Percentiles rank a stretch among this genome's conserved stretches.
phyloP scores from a whole-genome alignment of 2,113 vertebrate species.

The Pavo muticus region DNA sequence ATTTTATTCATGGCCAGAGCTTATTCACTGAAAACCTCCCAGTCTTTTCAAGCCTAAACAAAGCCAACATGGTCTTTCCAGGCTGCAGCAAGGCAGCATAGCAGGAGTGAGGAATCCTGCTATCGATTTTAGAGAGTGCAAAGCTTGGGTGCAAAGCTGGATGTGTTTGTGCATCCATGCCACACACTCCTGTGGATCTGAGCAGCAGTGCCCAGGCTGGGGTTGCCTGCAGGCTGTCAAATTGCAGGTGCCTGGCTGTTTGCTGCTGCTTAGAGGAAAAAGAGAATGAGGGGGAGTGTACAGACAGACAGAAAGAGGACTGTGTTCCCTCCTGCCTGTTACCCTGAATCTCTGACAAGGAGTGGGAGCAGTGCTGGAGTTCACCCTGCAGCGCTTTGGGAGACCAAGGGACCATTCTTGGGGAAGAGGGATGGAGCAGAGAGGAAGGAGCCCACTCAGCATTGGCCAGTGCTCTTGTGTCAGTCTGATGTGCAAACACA shows the following conservation, averaged over 20 bases:
- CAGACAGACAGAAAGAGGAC: not conserved
- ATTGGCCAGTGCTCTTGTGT: not conserved
- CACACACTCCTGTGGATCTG: not conserved
- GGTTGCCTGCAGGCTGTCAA: not conserved
- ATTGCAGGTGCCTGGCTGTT: not conserved
- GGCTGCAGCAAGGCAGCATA: not conserved
- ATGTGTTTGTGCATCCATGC: rapidly evolving
- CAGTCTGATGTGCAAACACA: not conserved
- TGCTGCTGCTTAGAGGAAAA: not conserved
- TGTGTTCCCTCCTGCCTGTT: not conserved
- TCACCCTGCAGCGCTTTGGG: not conserved
- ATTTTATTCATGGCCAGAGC: not conserved
- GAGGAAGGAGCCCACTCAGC: not conserved
- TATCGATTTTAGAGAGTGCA: not conserved
- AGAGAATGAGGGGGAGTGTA: not conserved
- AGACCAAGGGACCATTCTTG: not conserved
- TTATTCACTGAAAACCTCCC: not conserved
- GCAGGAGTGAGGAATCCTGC: not conserved
- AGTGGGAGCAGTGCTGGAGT: not conserved
- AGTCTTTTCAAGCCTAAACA: not conserved
- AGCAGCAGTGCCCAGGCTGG: not conserved
- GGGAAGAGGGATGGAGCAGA: not conserved
- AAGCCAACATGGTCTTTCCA: not conserved
- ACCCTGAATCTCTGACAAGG: not conserved
- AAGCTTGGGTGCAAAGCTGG: not conserved